Evolutionary conservation across 1,140 invertebrate genomes (phyloP), one percentile per base, ranked within the genome.

Genomic region (Ceratitis capitata): DNA sequence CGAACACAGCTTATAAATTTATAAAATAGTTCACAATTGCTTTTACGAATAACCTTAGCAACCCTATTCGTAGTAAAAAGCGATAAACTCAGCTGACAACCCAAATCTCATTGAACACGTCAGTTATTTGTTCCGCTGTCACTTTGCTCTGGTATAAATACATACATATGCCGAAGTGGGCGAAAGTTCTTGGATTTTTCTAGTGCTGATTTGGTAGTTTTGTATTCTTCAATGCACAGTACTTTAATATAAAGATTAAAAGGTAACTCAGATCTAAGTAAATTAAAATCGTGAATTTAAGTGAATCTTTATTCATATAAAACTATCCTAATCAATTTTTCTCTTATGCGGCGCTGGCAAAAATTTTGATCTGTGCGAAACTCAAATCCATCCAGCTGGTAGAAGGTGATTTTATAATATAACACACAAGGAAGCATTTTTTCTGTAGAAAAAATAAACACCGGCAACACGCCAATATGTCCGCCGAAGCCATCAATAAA

Each of bases 161-260:
- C 35, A n/a, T 78, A 23, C 45, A 26, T 61, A 26, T n/a, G n/a
- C n/a, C n/a, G 23, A 78, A 78, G 69, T 78, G 10, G 69, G 42
- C n/a, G 69, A 78, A 78, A 78, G 69, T 78, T 78, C 69, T 78
- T 16, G 69, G n/a, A 26, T 45, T 78, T 78, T 42, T 19, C 23
- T 9, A 35, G 7, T 78, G 16, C 7, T 26, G 45, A 12, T 23
- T 47, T 23, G 16, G n/a, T 10, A 23, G 32, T 64, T 64, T 32
- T 29, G 23, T 29, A 3, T 29, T 64, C 45, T 78, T 78, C 39
- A 23, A 2, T 16, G 1, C 23, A 19, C 39, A 78, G 23, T 32
- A 45, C 16, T 23, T 45, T 3, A 78, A 78, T 45, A 78, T 5
- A 23, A 78, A 45, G 0, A 45, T n/a, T 6, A 69, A 5, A 78